Base-by-base conservation (phyloP, 2,113 vertebrate species). In the Neolamprologus fasciatus region DNA sequence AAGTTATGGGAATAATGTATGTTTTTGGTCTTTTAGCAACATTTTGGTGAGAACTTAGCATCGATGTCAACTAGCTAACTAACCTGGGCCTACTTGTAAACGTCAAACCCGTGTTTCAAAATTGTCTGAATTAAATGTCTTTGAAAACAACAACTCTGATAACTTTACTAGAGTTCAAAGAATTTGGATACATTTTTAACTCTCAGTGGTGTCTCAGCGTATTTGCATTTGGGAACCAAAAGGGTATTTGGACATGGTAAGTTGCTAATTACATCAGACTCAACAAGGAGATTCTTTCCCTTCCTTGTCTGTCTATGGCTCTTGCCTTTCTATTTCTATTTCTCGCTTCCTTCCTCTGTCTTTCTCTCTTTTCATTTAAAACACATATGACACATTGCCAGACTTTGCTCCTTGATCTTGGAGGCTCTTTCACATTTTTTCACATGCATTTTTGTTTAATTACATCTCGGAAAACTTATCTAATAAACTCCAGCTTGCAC, bases 341-440 rank as follows among this genome's bases (percentile, higher is more conserved):
- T 66, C 61, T 73, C n/a, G 14, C 66, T 63, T 63, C 55, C 16
- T 81, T 12, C 40, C 86, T 76, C 54, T 11, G 53, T 71, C 84
- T 68, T 81, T 82, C 42, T 16, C n/a, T 76, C 54, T 90, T 54
- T 79, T 71, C 68, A 71, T 87, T 89, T 91, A 85, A 90, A 92
- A 91, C 89, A 92, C 89, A 94, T 76, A 94, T 89, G 91, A 93
- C 85, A 91, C 88, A 84, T 89, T 92, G 90, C 87, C 92, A 95
- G 87, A 91, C 92, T 93, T 68, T 85, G 23, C 80, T 82, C 80
- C 91, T 94, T 95, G 89, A 94, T 94, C 91, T 91, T 23, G 21
- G 51, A 89, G 86, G 82, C 86, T 91, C 76, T 89, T 82, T 28
- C 80, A 16, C 21, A 84, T 88, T 91, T 93, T 91, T 88, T 81